These are phyloP conservation scores for Onychostruthus taczanowskii DNA, from an alignment of 2,113 vertebrate species.

Conservation along the genomic window DNA sequence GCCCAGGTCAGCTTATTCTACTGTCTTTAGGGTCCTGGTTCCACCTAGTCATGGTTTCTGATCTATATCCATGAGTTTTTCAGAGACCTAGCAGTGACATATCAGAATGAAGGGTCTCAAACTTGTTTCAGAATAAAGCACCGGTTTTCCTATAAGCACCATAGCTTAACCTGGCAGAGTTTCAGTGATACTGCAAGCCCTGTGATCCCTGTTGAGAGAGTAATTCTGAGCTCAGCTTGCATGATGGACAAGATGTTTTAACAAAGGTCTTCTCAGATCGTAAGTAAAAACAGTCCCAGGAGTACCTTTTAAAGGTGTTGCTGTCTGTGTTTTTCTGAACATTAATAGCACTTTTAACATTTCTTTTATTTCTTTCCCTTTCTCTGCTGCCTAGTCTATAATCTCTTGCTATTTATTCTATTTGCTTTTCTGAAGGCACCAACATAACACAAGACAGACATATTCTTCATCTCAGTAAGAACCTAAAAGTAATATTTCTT, in stretches of 20 bases:
- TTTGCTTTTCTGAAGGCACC: not conserved
- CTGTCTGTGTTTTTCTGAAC: not conserved
- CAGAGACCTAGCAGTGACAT: not conserved
- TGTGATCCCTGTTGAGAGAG: not conserved
- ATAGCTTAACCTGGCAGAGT: not conserved
- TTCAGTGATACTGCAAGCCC: not conserved
- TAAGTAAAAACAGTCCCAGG: not conserved
- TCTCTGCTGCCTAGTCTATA: not conserved
- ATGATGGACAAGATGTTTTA: not conserved
- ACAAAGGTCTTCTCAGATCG: not conserved
- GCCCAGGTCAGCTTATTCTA: not conserved
- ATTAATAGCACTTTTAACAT: not conserved
- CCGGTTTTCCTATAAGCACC: not conserved
- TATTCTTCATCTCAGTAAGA: not conserved
- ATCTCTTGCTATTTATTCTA: not conserved
- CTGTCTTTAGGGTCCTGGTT: not conserved
- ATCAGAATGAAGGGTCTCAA: not conserved
- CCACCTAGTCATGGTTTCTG: not conserved
- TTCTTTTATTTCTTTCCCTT: not conserved
- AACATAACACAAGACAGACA: not conserved
- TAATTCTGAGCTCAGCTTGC: not conserved
- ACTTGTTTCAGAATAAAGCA: not conserved
- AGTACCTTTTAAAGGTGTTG: not conserved
- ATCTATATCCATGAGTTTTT: slow-evolving; percentile 12
- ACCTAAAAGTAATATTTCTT: not conserved